Conservation (phyloP, 1,140 invertebrate species). For the Sycobia sp. region DNA sequence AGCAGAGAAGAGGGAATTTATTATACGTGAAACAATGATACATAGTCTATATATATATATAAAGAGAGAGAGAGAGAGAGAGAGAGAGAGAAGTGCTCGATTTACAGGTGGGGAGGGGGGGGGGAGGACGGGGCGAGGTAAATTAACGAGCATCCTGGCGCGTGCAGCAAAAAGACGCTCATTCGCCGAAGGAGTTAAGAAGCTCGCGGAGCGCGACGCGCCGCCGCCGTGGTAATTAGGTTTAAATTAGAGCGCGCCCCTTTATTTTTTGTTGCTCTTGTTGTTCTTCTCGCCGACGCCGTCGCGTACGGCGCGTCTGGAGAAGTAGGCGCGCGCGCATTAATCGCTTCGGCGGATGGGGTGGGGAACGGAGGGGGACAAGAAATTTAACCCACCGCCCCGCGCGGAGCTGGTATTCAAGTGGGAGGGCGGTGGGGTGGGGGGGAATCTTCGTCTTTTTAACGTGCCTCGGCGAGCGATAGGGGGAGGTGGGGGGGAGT, state of each 20-base stretch:
- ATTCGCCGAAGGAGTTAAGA: too few species aligned
- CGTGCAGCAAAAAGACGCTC: neutral
- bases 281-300: neutral
- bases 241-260: constrained; percentile 35
- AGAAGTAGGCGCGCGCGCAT: constrained; percentile 40
- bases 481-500: too few species aligned
- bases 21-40: too few species aligned
- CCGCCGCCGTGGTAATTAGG: constrained; percentile 28
- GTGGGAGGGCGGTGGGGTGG: constrained; percentile 20
- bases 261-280: too few species aligned
- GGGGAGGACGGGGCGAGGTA: too few species aligned
- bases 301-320: neutral
- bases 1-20: constrained; percentile 21
- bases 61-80: too few species aligned
- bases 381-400: constrained; percentile 40
- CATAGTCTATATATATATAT: too few species aligned
- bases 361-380: constrained; percentile 39
- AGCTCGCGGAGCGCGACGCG: neutral
- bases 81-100: constrained; percentile 22
- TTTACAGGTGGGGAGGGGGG: constrained; percentile 16
- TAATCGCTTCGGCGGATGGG: constrained; percentile 43
- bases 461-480: neutral
- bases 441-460: constrained; percentile 13
- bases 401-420: neutral
- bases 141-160: constrained; percentile 10